These are phyloP conservation scores for Sula dactylatra DNA, from an alignment of 2,113 vertebrate species.

Conservation along the genomic window DNA sequence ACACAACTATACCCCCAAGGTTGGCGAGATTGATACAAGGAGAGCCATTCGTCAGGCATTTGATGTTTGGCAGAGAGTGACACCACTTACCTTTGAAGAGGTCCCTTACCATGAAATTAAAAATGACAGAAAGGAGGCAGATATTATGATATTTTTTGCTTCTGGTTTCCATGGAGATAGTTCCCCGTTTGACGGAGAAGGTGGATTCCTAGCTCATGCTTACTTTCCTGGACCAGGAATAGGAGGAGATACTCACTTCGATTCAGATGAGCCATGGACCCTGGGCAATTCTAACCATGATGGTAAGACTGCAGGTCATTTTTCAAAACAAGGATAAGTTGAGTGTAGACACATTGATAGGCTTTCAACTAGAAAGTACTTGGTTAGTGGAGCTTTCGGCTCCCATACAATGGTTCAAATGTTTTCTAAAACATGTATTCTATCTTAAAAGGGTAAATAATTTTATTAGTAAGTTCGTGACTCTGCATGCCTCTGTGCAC, in stretches of 20 bases:
- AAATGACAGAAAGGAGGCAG: constrained; percentile 93
- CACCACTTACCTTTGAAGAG: constrained; percentile 96
- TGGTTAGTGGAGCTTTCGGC: not conserved
- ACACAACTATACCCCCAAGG: constrained; percentile 97
- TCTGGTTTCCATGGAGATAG: constrained; percentile 98
- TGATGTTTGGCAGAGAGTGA: constrained; percentile 96
- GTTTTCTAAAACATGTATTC: not conserved
- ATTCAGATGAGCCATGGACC: constrained; percentile 97
- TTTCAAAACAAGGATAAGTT: not conserved
- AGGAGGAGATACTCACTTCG: constrained; percentile 97
- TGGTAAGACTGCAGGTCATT: constrained; percentile 74
- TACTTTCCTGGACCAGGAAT: constrained; percentile 98
- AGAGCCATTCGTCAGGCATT: constrained; percentile 97
- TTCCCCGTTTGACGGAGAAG: constrained; percentile 96
- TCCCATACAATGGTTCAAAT: not conserved
- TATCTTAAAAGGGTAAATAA: not conserved
- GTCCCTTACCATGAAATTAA: constrained; percentile 95
- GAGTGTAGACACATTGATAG: not conserved
- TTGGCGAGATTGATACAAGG: constrained; percentile 93
- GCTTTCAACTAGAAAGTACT: not conserved
- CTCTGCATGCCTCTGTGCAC: not conserved
- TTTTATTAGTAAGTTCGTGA: not conserved
- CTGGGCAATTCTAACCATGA: constrained; percentile 94
- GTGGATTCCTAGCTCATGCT: constrained; percentile 95
- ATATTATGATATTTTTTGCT: constrained; percentile 99